A percentile compares a stretch with the other conserved stretches of the same genome.
phyloP scores from a whole-genome alignment of 30 jellyfish, hydroid and myxozoan genomes.

The Euphysa ruthae region DNA sequence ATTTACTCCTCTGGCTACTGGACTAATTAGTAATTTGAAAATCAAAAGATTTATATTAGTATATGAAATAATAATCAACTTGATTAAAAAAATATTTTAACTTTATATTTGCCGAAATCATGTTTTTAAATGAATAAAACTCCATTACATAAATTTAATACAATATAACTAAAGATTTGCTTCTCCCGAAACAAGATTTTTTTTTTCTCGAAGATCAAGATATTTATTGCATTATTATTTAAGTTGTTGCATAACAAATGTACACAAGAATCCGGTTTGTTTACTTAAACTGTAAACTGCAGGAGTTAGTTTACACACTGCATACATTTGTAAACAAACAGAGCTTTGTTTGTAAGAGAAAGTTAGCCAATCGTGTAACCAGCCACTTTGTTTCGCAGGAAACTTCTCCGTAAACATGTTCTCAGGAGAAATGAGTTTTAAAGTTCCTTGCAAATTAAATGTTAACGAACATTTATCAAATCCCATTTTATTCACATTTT shows the following conservation, averaged over 20 bases:
- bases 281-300: conserved; percentile 17
- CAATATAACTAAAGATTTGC: too few species aligned
- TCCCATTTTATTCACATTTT: conserved; percentile 16
- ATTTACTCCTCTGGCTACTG: too few species aligned
- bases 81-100: too few species aligned
- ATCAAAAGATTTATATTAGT: too few species aligned
- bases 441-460: background rate
- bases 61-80: too few species aligned
- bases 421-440: conserved; percentile 2
- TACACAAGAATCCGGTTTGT: conserved; percentile 8
- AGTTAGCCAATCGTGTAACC: conserved; percentile 7
- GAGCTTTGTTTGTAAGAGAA: conserved; percentile 27
- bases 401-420: conserved; percentile 9
- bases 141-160: too few species aligned
- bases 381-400: background rate
- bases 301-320: conserved; percentile 25
- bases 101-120: too few species aligned
- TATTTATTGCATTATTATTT: too few species aligned
- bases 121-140: too few species aligned
- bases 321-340: conserved; percentile 19
- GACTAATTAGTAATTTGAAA: too few species aligned
- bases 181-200: too few species aligned
- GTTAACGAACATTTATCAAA: conserved; percentile 24
- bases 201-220: too few species aligned
- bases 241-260: conserved; percentile 22